Conservation (phyloP, 2,797 vertebrate species). For the Urophycis tenuis region DNA sequence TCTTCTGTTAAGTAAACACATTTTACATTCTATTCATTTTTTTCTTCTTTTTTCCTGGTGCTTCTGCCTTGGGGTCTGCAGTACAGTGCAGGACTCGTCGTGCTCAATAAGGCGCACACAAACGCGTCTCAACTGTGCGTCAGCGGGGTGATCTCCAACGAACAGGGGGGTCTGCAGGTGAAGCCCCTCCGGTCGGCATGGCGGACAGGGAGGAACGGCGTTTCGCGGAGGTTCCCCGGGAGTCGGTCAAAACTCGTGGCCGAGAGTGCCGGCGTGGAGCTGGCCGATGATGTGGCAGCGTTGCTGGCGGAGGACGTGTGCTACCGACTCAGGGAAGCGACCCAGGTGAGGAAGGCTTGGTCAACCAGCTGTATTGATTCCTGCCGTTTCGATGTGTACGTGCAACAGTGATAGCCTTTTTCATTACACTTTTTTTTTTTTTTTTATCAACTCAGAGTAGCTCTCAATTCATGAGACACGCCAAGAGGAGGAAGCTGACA, state of each 20-base stretch:
- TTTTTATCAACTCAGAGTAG: constrained; percentile 71
- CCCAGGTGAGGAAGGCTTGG: constrained; percentile 68
- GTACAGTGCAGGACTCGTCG: no score
- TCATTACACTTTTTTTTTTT: neutral
- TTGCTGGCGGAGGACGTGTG: constrained; percentile 89
- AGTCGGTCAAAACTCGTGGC: constrained; percentile 86
- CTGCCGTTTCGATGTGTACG: neutral
- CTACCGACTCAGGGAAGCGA: constrained; percentile 84
- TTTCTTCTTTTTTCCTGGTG: no score
- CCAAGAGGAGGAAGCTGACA: constrained; percentile 81
- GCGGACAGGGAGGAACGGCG: constrained; percentile 85
- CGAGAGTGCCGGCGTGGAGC: constrained; percentile 81
- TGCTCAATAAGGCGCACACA: neutral
- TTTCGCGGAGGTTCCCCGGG: constrained; percentile 85
- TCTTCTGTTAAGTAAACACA: no score
- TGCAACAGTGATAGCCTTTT: neutral
- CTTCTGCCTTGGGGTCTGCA: no score
- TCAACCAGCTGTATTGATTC: neutral
- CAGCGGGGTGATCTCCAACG: no score
- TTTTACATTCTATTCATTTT: no score
- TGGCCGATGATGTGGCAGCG: constrained; percentile 80
- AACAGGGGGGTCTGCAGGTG: neutral
- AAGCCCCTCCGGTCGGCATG: constrained; percentile 58
- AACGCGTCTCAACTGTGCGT: neutral
- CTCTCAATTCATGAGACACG: constrained; percentile 90